Base-by-base conservation (phyloP, 2,113 vertebrate species). In the Penelope pileata region DNA sequence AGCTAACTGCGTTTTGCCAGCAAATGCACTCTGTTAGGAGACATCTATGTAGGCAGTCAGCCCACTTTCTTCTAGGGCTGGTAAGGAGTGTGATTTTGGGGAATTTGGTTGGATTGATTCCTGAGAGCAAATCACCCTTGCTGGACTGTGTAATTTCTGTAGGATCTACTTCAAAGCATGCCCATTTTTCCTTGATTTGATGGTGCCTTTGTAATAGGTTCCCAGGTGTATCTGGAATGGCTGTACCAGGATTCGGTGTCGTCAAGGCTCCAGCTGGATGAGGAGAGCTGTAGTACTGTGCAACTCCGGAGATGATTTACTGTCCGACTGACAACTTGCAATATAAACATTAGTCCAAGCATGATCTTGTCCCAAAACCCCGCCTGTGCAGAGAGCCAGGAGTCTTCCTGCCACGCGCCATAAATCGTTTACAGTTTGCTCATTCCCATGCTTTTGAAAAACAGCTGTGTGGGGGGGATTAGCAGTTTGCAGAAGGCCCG, bases 371-470 rank as follows among this genome's bases (percentile, higher is more conserved):
- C 96, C 94, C 92, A 66, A 96, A 96, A 83, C 96, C 90, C 96
- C 93, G 59, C 98, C 97, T 95, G 90, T 51, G 2, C 73, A 79
- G 94, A 95, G 96, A 96, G 93, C 88, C 97, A 96, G 96, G 97
- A 97, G 97, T 64, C 96, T 97, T 97, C 94, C 97, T 96, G 98
- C 98, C 98, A 98, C 98, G 95, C 30, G 98, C 98, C 97, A 96
- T 94, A 97, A 97, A 98, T 98, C 96, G 95, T 97, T 97, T 92
- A 95, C 2, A 62, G 96, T 97, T 98, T 97, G 98, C 97, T 98
- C 94, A 92, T 97, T 95, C 78, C 79, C 4, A 1, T 86, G 32
- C 78, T 22, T 92, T 96, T 96, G 88, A 72, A 93, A 91, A 97
- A 81, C 97, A 98, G 98, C 97, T 98, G 98, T 79, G 54, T 58